Base-by-base conservation (phyloP, 2,888 invertebrate species). In the Phlogophora meticulosa region DNA sequence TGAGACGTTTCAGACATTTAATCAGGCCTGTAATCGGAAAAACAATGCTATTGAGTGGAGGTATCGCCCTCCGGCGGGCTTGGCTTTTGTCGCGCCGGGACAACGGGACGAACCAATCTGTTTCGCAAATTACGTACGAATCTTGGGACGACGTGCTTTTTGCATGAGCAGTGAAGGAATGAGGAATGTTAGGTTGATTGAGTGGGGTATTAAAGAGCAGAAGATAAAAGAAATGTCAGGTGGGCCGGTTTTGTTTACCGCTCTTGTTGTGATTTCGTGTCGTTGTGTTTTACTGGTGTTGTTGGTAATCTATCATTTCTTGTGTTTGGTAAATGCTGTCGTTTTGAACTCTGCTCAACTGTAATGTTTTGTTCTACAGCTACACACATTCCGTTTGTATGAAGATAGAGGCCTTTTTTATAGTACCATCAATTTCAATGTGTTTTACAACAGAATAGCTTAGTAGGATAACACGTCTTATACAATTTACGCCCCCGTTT, bases 11-110 rank as follows among this genome's bases (percentile, higher is more conserved):
- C 80, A 87, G 89, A 85, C 85, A 82, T 87, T 87, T 94, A 94
- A 95, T 95, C 94, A 94, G 88, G 90, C 93, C 81, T 88, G 90
- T 92, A 93, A 94, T 94, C 90, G 90, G 85, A 86, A 91, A 93
- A 94, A 94, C 94, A 94, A 94, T 91, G 91, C 89, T 83, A 89
- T 90, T 85, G 87, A 88, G 87, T 80, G 77, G 72, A 84, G 86
- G 85, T 81, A 82, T 76, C 65, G 81, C 87, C 83, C 82, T 73
- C 67, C 40, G 80, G 87, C 82, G 73, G 52, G 76, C 72, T 61
- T 66, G 65, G 62, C 78, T 83, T 79, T 81, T 81, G 82, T 82
- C 79, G 74, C 71, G 70, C 48, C 56, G 58, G 58, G 76, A 70
- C 73, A 56, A 72, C 68, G 73, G 68, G 68, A 71, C 79, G 61